phyloP scores from a whole-genome alignment of 1,140 invertebrate genomes.

The Trissolcus basalis region DNA sequence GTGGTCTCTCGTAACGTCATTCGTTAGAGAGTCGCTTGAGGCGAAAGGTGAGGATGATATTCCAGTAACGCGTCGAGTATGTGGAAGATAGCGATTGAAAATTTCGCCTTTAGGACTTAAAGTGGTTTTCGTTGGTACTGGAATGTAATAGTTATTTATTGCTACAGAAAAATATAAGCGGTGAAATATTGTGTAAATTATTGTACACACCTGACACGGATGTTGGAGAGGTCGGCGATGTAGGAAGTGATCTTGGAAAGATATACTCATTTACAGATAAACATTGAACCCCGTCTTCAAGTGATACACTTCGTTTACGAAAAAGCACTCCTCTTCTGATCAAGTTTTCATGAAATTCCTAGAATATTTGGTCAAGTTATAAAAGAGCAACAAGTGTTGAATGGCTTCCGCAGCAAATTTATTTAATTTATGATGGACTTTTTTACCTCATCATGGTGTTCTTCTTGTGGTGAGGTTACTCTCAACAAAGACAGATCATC shows the following conservation, averaged over 20 bases:
- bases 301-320: conserved; percentile 82
- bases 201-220: conserved; percentile 62
- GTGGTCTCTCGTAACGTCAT: conserved; percentile 85
- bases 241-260: conserved; percentile 73
- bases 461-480: conserved; percentile 64
- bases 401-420: too few relatives aligned
- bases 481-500: conserved; percentile 72
- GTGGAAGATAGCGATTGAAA: conserved; percentile 57
- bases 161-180: not conserved
- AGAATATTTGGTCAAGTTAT: too few relatives aligned
- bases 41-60: conserved; percentile 81
- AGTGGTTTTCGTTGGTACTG: conserved; percentile 58
- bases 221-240: conserved; percentile 72
- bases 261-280: conserved; percentile 66
- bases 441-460: conserved; percentile 72
- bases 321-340: conserved; percentile 82
- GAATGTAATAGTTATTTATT: not conserved
- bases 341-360: conserved; percentile 88
- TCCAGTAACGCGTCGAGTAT: conserved; percentile 58
- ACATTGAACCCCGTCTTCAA: conserved; percentile 78
- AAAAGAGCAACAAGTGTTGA: too few relatives aligned
- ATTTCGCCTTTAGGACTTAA: conserved; percentile 57
- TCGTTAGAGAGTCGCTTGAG: conserved; percentile 86
- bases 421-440: too few relatives aligned
- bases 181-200: too few relatives aligned